phyloP scores from a whole-genome alignment of 2,113 vertebrate genomes.

The Sturnus vulgaris region DNA sequence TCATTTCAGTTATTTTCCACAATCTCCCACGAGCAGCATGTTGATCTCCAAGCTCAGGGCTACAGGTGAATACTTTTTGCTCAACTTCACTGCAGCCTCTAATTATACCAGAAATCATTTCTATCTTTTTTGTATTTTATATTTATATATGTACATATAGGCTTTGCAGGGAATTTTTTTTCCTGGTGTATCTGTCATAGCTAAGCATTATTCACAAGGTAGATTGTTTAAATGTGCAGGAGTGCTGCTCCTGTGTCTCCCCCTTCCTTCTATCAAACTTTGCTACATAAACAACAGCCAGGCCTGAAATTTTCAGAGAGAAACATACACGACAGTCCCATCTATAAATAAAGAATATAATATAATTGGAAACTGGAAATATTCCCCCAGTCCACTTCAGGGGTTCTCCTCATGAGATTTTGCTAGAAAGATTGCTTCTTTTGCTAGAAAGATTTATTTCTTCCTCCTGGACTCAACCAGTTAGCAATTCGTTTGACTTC shows the following conservation, averaged over 20 bases:
- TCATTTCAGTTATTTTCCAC: not conserved
- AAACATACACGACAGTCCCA: not conserved
- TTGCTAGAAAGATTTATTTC: not conserved
- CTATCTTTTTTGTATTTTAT: not conserved
- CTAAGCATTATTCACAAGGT: not conserved
- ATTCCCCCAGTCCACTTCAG: not conserved
- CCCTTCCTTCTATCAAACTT: not conserved
- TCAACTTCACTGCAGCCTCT: not conserved
- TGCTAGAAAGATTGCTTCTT: slow-evolving; percentile 2
- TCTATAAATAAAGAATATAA: not conserved
- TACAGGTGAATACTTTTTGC: not conserved
- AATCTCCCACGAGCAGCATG: not conserved
- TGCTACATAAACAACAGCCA: not conserved
- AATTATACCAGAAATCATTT: not conserved
- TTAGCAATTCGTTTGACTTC: slow-evolving; percentile 11
- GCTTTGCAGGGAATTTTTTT: not conserved
- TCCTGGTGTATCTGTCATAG: not conserved
- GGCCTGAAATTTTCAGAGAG: not conserved
- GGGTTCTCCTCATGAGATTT: not conserved
- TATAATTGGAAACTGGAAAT: slow-evolving; percentile 1
- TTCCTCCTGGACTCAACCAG: not conserved
- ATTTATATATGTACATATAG: not conserved
- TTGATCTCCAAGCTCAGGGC: not conserved
- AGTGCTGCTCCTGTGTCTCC: not conserved
- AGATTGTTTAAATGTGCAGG: not conserved